Conservation (phyloP, 2,888 invertebrate species). For the Iselma pallidipennis region DNA sequence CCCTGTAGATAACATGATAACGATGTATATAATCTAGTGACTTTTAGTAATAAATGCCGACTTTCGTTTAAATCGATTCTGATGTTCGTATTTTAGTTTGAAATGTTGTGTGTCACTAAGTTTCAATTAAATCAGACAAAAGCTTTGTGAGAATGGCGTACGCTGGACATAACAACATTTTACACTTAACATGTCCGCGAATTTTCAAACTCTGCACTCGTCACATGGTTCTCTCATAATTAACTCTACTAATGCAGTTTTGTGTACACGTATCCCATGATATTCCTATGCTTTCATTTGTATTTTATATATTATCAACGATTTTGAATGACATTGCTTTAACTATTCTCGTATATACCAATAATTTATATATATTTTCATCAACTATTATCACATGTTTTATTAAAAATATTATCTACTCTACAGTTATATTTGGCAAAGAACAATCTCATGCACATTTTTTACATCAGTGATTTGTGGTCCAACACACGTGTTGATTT, state of each 20-base stretch:
- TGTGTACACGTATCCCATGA: constrained; percentile 23
- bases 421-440: not conserved
- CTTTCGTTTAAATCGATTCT: constrained; percentile 37
- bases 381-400: too few relatives aligned
- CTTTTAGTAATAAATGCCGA: constrained; percentile 1
- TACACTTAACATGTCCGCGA: constrained; percentile 50
- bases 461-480: constrained; percentile 22
- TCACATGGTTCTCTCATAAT: constrained; percentile 27
- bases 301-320: constrained; percentile 24
- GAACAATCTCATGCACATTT: not conserved
- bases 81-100: constrained; percentile 42
- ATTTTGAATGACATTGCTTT: constrained; percentile 24
- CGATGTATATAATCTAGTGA: too few relatives aligned
- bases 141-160: constrained; percentile 43
- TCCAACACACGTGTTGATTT: constrained; percentile 26
- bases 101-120: constrained; percentile 48
- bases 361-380: too few relatives aligned
- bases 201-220: constrained; percentile 42
- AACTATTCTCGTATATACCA: constrained; percentile 16
- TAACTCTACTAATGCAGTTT: constrained; percentile 30
- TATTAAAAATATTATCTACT: too few relatives aligned
- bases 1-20: too few relatives aligned
- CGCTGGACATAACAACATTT: constrained; percentile 50
- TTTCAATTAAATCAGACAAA: constrained; percentile 49
- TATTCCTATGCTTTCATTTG: constrained; percentile 25